Evolutionary conservation across 2,888 invertebrate species (phyloP), one percentile per base, ranked within the genome.

Genomic region (Cyaniris semiargus): DNA sequence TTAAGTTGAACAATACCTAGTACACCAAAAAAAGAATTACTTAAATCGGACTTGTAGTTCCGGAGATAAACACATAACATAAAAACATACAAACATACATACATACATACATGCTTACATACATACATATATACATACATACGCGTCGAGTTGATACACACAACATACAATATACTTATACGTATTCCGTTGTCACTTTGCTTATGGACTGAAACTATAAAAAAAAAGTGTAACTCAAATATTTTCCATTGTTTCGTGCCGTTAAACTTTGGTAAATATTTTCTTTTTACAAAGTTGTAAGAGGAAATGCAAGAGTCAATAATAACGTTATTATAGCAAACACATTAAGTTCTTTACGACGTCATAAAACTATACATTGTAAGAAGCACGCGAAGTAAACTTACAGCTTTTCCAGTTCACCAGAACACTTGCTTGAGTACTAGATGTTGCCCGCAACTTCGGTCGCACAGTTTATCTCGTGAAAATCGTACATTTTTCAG

Each of bases 271-370:
- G 0, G 21, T 15, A 13, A 23, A 18, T 48, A 53, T 74, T 74
- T 23, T 74, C 74, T 23, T 23, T 72, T 71, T n/a, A 48, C 48
- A 48, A 74, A 53, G 53, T 6, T 74, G 53, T 74, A 74, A 74
- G 18, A 38, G 71, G 72, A 74, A 74, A 74, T 53, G 27, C 48
- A 53, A 74, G 44, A 53, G 74, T 74, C 53, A 74, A 48, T 48
- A 53, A 15, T 74, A 27, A 74, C 44, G 53, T 74, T 74, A 74
- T 74, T 53, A 74, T 48, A 74, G 74, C 74, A 48, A 74, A 48
- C 74, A 74, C 48, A 74, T 74, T 74, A 74, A 74, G 74, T 38
- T 27, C n/a, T 74, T 74, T 74, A 74, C 48, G 74, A 74, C 18
- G 18, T 21, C 44, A 74, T 74, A 74, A 74, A 74, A 27, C 15